A percentile compares a stretch with the other conserved stretches of the same genome.
Conservation (phyloP, 2,888 invertebrate species). For the Xylocampa areola region DNA sequence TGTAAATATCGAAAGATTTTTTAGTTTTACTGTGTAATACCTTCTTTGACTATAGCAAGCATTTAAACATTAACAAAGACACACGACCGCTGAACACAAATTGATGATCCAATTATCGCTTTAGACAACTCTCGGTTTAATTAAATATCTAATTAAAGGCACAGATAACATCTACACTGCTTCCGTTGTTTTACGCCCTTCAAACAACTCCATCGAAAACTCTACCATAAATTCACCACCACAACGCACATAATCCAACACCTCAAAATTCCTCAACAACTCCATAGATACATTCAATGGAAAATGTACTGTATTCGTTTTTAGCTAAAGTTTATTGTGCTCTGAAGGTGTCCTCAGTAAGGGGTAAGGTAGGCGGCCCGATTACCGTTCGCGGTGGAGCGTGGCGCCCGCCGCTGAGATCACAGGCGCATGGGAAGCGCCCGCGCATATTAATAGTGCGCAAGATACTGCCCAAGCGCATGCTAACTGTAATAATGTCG, state of each 20-base stretch:
- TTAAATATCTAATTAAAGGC: constrained; percentile 85
- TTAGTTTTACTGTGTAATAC: constrained; percentile 19
- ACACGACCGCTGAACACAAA: constrained; percentile 64
- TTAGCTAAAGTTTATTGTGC: constrained; percentile 33
- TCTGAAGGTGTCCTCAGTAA: constrained; percentile 19
- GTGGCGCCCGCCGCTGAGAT: constrained; percentile 88
- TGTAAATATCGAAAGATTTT: neutral
- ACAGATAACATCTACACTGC: constrained; percentile 72
- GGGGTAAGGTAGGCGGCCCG: constrained; percentile 79
- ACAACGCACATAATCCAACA: constrained; percentile 50
- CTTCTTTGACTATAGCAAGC: constrained; percentile 7
- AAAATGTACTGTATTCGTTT: constrained; percentile 29
- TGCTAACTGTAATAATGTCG: constrained; percentile 21
- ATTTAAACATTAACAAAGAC: constrained; percentile 54
- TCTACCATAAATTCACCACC: constrained; percentile 4
- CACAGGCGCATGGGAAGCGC: constrained; percentile 72
- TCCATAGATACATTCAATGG: neutral
- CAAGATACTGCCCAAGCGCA: constrained; percentile 40
- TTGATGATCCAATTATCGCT: constrained; percentile 84
- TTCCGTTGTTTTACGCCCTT: constrained; percentile 81
- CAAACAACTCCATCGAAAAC: constrained; percentile 39
- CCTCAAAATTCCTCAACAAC: constrained; percentile 13
- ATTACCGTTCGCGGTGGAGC: constrained; percentile 80
- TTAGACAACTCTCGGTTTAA: constrained; percentile 78
- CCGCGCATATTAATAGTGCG: constrained; percentile 66